Evolutionary conservation across 35 echinoderm and acorn worm genomes (phyloP).

Genomic region (Apostichopus californicus): DNA sequence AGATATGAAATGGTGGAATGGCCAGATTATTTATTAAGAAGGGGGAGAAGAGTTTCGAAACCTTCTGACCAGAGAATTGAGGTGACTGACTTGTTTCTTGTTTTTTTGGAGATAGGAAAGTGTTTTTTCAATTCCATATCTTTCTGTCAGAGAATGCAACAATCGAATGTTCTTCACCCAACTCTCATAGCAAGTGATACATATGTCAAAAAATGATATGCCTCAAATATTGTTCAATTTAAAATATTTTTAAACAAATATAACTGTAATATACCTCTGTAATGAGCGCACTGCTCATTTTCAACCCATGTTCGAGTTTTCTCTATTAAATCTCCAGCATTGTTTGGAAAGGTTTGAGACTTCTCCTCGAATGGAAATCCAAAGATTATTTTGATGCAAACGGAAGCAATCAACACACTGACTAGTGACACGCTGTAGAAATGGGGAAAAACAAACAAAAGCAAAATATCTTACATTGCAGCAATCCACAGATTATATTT

Average conservation of each 20-base stretch:
- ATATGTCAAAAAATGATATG: background rate
- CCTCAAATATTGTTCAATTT: background rate
- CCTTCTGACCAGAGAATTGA: no score
- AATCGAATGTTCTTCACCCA: no score
- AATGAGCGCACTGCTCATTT: background rate
- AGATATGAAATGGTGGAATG: no score
- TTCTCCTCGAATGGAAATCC: background rate
- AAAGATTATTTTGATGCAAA: background rate
- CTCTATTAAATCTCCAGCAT: background rate
- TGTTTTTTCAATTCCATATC: no score
- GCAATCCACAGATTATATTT: no score
- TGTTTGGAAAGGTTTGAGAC: background rate
- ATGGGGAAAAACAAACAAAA: no score
- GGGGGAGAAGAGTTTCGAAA: no score
- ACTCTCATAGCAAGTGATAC: background rate
- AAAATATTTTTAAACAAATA: background rate
- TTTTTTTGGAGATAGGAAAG: no score
- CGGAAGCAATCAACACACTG: background rate
- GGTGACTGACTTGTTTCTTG: no score
- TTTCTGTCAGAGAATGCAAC: no score
- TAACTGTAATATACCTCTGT: background rate
- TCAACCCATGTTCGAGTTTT: slow-evolving; percentile 8
- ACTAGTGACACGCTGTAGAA: background rate
- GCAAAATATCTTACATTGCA: no score
- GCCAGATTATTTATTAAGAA: no score